These are phyloP conservation scores for Poecilia latipinna DNA, from an alignment of 2,113 vertebrate species.

Conservation along the genomic window DNA sequence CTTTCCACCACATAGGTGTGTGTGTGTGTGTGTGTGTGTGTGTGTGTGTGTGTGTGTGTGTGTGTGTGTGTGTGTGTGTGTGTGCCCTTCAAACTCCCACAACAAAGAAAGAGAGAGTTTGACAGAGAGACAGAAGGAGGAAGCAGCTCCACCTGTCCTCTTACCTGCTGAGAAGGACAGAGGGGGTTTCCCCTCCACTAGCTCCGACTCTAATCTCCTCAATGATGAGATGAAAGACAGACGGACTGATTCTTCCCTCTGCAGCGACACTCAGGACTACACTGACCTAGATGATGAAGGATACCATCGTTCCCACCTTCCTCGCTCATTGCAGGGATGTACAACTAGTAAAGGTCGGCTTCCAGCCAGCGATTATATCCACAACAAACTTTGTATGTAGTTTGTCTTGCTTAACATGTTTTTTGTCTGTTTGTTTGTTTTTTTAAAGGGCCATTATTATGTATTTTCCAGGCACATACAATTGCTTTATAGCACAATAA, in stretches of 20 bases:
- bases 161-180: conserved; percentile 4
- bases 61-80: neutral
- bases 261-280: too few relatives aligned
- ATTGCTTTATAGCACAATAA: too few relatives aligned
- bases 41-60: too few relatives aligned
- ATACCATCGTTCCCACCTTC: neutral
- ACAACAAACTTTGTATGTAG: too few relatives aligned
- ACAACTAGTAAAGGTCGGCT: neutral
- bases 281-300: neutral
- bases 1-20: neutral
- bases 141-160: conserved; percentile 47
- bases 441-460: too few relatives aligned
- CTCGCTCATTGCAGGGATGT: neutral
- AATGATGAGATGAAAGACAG: neutral
- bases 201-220: neutral
- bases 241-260: neutral
- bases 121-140: conserved; percentile 16
- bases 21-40: too few relatives aligned
- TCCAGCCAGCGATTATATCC: neutral
- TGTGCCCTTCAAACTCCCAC: conserved; percentile 43
- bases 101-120: conserved; percentile 34
- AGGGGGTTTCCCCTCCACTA: conserved; percentile 10
- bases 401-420: too few relatives aligned
- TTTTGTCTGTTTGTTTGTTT: too few relatives aligned
- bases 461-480: too few relatives aligned